These are phyloP conservation scores for Cheilosia urbana DNA, from an alignment of 2,888 invertebrate genomes.

Conservation along the genomic window DNA sequence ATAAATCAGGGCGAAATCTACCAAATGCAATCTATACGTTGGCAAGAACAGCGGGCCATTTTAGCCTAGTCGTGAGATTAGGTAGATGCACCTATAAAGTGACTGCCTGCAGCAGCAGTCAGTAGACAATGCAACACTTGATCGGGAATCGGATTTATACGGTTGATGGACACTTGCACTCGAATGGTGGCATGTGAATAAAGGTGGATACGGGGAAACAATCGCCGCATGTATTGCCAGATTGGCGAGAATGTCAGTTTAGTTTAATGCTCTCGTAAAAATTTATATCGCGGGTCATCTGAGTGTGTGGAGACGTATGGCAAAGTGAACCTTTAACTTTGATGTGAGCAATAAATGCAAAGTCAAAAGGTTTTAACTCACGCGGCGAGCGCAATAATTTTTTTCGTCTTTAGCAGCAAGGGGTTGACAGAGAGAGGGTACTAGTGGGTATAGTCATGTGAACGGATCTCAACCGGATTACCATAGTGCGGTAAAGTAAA, in stretches of 20 bases:
- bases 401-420: background rate
- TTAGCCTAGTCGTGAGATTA: conserved; percentile 62
- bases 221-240: conserved; percentile 70
- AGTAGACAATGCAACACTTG: conserved; percentile 72
- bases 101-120: conserved; percentile 50
- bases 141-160: conserved; percentile 69
- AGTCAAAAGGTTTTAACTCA: conserved; percentile 76
- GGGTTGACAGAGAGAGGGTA: conserved; percentile 6
- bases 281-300: conserved; percentile 75
- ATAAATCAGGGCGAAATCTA: conserved; percentile 74
- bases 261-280: conserved; percentile 75
- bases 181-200: conserved; percentile 67
- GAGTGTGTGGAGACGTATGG: conserved; percentile 52
- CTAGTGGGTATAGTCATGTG: conserved; percentile 39
- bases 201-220: conserved; percentile 67
- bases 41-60: conserved; percentile 63
- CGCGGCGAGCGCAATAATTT: conserved; percentile 69
- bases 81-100: conserved; percentile 70
- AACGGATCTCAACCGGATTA: conserved; percentile 52
- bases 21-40: conserved; percentile 50
- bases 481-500: conserved; percentile 64
- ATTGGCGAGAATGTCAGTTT: conserved; percentile 74
- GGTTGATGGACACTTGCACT: conserved; percentile 72
- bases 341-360: conserved; percentile 75
- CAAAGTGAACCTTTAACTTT: conserved; percentile 73